Base-by-base conservation (phyloP, 2,888 invertebrate genomes). In the Colostygia pectinataria region DNA sequence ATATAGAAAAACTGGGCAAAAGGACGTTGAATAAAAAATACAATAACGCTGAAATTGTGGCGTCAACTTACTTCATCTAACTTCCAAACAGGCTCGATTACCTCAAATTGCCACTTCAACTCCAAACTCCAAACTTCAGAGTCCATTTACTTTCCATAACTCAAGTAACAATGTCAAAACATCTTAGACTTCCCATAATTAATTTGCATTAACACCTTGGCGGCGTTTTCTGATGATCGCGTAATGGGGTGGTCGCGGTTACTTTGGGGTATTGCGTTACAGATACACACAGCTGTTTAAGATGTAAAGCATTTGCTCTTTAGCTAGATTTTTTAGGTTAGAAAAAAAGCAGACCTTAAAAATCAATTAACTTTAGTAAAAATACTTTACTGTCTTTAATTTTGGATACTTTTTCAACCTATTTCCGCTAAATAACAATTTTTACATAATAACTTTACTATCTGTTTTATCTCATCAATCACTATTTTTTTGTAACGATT, bases 171-270 rank as follows among this genome's bases (percentile, higher is more conserved):
- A 71, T 80, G 83, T 82, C 80, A 78, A 74, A 78, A 77, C 77
- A 79, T 75, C 78, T 78, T 77, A 64, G 72, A 62, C 65, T 57
- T 66, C 64, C 60, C 63, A 79, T 79, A 82, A 83, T 84, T 80
- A 81, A 83, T 83, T 80, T 70, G 73, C 77, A 81, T 85, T 84
- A 84, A 79, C 82, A 82, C 76, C 77, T 77, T 74, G 78, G 79
- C 72, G 73, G 61, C 64, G 71, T 78, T 82, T 80, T 80, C 79
- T 81, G 74, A 80, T 77, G 76, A 78, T 76, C 76, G 70, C 66
- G 68, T 73, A 71, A 71, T 65, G 64, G 53, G 67, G 66, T 66
- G 67, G 71, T 77, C 72, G 82, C 59, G 77, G 79, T 75, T 77
- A 72, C 71, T 67, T 62, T 64, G 61, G 63, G 58, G 70, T 73